These are phyloP conservation scores for Euura lappo DNA, from an alignment of 1,140 invertebrate genomes.

Conservation along the genomic window DNA sequence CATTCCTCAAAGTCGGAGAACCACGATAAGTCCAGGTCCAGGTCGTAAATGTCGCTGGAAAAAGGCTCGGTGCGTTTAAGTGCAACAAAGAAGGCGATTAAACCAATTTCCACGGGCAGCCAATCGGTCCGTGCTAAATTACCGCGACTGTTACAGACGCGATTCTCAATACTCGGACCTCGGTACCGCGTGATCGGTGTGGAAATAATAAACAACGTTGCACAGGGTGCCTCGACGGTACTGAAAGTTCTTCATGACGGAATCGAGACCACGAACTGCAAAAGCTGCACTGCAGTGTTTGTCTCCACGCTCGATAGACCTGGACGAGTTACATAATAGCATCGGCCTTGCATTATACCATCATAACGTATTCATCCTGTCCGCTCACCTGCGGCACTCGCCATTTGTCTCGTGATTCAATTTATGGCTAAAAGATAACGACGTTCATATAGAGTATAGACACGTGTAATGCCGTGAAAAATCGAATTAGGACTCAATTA, in stretches of 20 bases:
- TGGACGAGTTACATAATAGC: slow-evolving; percentile 44
- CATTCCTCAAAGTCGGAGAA: too few species aligned
- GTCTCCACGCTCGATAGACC: background rate
- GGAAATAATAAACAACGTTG: too few species aligned
- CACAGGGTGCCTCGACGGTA: too few species aligned
- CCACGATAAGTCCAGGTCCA: background rate
- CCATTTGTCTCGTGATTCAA: slow-evolving; percentile 12
- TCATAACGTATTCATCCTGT: slow-evolving; percentile 55
- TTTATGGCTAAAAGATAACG: slow-evolving; percentile 1
- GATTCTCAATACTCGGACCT: too few species aligned
- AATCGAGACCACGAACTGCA: too few species aligned
- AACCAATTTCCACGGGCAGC: background rate
- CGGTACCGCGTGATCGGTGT: too few species aligned
- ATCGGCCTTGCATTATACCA: slow-evolving; percentile 54
- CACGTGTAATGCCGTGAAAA: too few species aligned
- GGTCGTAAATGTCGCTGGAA: background rate
- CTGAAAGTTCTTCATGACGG: too few species aligned
- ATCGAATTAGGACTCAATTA: too few species aligned
- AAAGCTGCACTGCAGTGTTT: too few species aligned
- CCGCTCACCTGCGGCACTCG: slow-evolving; percentile 48
- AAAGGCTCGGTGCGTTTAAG: background rate
- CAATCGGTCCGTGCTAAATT: background rate
- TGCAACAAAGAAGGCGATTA: background rate
- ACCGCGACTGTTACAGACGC: slow-evolving; percentile 31
- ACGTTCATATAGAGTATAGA: background rate